phyloP scores from a whole-genome alignment of 1,140 invertebrate species.

The Anastrepha obliqua region DNA sequence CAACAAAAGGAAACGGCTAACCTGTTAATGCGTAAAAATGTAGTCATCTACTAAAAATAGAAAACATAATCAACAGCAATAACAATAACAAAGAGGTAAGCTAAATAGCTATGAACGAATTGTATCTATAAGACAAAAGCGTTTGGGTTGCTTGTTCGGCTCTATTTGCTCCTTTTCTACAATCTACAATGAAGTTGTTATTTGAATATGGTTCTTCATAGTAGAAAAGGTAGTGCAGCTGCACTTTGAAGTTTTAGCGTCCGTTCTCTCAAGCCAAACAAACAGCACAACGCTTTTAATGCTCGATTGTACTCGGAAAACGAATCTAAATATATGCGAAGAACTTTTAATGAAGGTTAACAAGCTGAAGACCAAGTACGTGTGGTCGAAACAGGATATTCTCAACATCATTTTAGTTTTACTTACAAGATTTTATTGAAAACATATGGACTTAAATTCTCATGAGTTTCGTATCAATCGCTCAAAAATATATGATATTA shows the following conservation, averaged over 20 bases:
- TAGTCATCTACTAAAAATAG: neutral
- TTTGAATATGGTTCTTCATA: no score
- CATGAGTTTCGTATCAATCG: no score
- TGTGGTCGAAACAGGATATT: no score
- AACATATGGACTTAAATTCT: no score
- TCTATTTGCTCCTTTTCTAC: neutral
- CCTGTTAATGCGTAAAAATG: neutral
- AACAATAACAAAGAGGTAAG: constrained; percentile 21
- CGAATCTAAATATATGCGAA: constrained; percentile 39
- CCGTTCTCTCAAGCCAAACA: neutral
- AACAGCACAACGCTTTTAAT: neutral
- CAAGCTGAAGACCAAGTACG: no score
- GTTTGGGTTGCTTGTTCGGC: constrained; percentile 3
- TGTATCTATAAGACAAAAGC: neutral
- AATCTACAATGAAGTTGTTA: no score
- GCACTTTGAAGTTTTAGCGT: neutral
- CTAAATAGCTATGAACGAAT: neutral
- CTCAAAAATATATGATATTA: no score
- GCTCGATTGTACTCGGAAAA: neutral
- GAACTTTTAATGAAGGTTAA: no score
- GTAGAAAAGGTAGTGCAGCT: no score
- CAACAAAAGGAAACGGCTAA: no score
- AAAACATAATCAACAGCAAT: neutral
- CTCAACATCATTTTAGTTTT: no score
- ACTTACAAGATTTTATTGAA: no score